Evolutionary conservation across 1,140 invertebrate genomes (phyloP).

Genomic region (Diachasmimorpha longicaudata): DNA sequence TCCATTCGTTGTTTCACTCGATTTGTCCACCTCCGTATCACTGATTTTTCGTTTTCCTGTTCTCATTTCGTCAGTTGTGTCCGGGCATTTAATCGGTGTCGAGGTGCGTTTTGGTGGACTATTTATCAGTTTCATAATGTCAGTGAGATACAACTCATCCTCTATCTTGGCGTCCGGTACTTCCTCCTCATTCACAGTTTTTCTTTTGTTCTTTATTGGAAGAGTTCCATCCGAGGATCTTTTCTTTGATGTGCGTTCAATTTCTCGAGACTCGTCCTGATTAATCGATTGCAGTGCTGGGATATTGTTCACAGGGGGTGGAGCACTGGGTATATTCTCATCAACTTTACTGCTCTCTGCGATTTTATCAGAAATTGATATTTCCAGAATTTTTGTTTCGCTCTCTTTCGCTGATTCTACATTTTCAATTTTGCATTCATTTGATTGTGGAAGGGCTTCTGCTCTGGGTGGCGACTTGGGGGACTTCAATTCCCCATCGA

Average conservation of each 20-base stretch:
- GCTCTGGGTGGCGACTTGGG: neutral
- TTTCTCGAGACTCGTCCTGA: neutral
- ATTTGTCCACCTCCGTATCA: conserved; percentile 20
- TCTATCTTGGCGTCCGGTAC: conserved; percentile 21
- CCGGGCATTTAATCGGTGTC: neutral
- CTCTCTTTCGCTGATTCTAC: neutral
- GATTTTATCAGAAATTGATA: neutral
- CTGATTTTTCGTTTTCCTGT: conserved; percentile 8
- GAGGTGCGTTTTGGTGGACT: conserved; percentile 23
- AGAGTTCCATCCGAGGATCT: conserved; percentile 36
- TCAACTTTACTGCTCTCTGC: neutral
- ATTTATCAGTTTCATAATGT: conserved; percentile 43
- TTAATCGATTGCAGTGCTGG: conserved; percentile 1
- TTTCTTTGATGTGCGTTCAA: conserved; percentile 40
- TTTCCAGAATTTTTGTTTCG: neutral
- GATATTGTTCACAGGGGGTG: neutral
- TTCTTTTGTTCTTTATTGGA: conserved; percentile 42
- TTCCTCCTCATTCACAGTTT: conserved; percentile 25
- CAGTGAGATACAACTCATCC: conserved; percentile 36
- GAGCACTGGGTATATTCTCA: neutral
- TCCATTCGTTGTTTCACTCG: conserved; percentile 19
- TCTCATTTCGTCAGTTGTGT: conserved; percentile 37
- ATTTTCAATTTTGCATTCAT: neutral
- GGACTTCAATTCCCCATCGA: neutral
- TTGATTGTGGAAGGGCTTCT: neutral